Evolutionary conservation across 2,797 vertebrate genomes (phyloP), one percentile per base, ranked within the genome.

Genomic region (Clarias platycephalus): DNA sequence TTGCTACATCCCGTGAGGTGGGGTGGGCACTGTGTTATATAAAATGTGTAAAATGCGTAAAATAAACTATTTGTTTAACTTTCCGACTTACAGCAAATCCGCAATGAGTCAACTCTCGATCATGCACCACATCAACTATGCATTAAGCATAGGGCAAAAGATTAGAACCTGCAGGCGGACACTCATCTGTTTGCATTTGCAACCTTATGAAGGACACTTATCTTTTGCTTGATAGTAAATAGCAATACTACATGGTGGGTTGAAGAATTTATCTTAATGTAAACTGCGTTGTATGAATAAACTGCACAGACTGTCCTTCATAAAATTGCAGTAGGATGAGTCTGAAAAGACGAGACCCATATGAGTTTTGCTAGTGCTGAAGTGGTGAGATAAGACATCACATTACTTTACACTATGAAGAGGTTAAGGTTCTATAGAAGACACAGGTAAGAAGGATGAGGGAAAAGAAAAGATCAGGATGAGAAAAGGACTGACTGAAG

Each of bases 401-500:
- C 31, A 37, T 80, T 62, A 40, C 44, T 34, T 72, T 57, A 77
- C 53, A 70, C 72, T 70, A 37, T 28, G 53, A 66, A 77, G 84
- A 12, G 62, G 82, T 70, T 22, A 70, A 53, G 34, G 1, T 62
- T 81, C 72, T 60, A 31, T 55, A 77, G 68, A 81, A 49, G 84
- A 85, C 28, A 37, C 1, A 44, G 62, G 68, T 40, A 53, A 49
- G 71, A 55, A 60, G 28, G 70, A 64, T 31, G 53, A 60, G 13
- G 18, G 34, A 37, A 67, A 58, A 72, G 26, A 60, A 58, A 72
- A 22, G 64, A 57, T 80, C 60, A 85, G 44, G 31, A 77, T 55
- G n/a, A 74, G 62, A 74, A 77, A n/a, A 63, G 55, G 72, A 26
- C n/a, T 40, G 81, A 81, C 84, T 18, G 31, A 74, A 88, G 83